A percentile compares a stretch with the other conserved stretches of the same genome.
Conservation (phyloP, 2,888 invertebrate genomes). For the Drosophila infuscata region DNA sequence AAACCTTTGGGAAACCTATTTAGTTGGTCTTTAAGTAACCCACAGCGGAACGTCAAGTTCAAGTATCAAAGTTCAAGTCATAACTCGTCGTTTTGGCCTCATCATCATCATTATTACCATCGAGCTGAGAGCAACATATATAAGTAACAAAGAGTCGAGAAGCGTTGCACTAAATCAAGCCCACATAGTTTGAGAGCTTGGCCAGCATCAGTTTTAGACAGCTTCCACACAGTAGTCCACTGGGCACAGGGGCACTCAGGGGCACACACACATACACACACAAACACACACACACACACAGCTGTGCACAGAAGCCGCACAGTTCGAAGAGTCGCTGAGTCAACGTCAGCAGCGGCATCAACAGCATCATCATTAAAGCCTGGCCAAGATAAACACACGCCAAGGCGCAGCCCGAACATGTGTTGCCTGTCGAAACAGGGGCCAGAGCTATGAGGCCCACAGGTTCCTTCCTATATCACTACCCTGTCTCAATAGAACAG, state of each 20-base stretch:
- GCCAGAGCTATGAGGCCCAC: constrained; percentile 42
- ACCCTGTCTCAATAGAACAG: constrained; percentile 11
- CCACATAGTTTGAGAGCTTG: constrained; percentile 58
- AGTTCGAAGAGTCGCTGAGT: constrained; percentile 45
- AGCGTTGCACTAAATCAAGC: constrained; percentile 73
- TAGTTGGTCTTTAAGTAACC: constrained; percentile 29
- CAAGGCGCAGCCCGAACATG: constrained; percentile 71
- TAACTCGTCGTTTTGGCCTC: constrained; percentile 42
- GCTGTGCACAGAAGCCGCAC: constrained; percentile 31
- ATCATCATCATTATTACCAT: constrained; percentile 43
- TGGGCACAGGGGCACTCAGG: not conserved
- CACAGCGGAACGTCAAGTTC: constrained; percentile 37
- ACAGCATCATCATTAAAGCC: constrained; percentile 66
- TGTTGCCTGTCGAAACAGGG: constrained; percentile 66
- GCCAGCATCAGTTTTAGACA: constrained; percentile 65
- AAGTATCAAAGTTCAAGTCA: constrained; percentile 60
- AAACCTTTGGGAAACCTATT: constrained; percentile 18
- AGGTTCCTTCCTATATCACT: constrained; percentile 47
- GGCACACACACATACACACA: not conserved
- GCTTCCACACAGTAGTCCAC: constrained; percentile 68
- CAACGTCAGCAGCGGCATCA: constrained; percentile 54
- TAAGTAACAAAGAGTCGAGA: constrained; percentile 45
- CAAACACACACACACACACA: not conserved
- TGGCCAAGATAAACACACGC: constrained; percentile 73
- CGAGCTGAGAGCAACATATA: constrained; percentile 26